Base-by-base conservation (phyloP, 2,113 vertebrate species). In the Gambusia affinis region DNA sequence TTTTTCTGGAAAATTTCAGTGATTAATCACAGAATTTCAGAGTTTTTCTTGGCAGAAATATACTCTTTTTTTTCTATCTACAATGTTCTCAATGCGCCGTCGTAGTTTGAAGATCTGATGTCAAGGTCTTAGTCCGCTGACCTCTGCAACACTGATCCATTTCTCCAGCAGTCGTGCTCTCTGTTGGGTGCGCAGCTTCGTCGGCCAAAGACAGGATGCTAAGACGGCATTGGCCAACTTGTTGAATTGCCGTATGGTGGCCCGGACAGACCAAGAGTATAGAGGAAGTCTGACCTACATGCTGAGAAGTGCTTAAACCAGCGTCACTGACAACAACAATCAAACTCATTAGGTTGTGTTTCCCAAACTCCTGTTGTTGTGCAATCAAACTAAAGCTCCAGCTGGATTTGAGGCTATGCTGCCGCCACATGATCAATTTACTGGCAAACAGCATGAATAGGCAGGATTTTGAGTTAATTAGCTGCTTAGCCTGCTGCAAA, bases 101-200 rank as follows among this genome's bases (percentile, higher is more conserved):
- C 8, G 35, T 37, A 76, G 70, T 24, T 24, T 5, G 5, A 2
- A 29, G 8, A 12, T 12, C 0, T 39, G 47, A 24, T 54, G 17
- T 31, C 30, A 17, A 73, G 62, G 14, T 11, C 33, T 66, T 4
- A 24, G 39, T 22, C 27, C 2, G 28, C 86, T 80, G 71, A 97
- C 97, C 94, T 97, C 96, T 0, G 97, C 96, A 76, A 97, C 96
- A 0, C 93, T 94, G 92, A 98, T 96, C 97, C 96, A 98, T 72
- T 97, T 97, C 92, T 96, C 96, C 87, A 98, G 88, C 22, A 98
- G 93, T 0, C 96, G 92, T 0, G 95, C 96, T 75, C 97, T 93
- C 90, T 97, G 97, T 3, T 96, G 93, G 42, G 94, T 94, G 67
- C 94, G 94, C 29, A 97, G 95, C 5, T 84, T 86, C 0, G 94